Conservation (phyloP, 2,888 invertebrate species). For the Alloscopus bannaensis region DNA sequence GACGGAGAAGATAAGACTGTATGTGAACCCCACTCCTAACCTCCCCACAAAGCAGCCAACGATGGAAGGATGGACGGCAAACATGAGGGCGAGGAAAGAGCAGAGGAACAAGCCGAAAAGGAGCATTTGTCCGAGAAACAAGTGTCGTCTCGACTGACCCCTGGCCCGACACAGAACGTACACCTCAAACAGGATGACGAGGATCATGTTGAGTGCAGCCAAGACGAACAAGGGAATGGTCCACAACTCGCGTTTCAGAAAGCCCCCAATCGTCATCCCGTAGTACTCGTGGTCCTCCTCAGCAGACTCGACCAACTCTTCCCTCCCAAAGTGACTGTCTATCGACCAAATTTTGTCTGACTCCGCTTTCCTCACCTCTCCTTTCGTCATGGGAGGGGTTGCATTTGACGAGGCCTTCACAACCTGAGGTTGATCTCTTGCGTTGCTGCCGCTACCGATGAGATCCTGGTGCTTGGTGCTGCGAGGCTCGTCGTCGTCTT, state of each 20-base stretch:
- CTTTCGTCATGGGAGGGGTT: background rate
- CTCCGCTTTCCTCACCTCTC: slow-evolving; percentile 45
- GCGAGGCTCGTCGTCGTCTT: slow-evolving; percentile 25
- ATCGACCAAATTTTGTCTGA: slow-evolving; percentile 57
- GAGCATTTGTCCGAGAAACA: slow-evolving; percentile 89
- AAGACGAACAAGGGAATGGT: slow-evolving; percentile 91
- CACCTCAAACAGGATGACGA: slow-evolving; percentile 89
- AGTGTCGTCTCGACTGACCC: slow-evolving; percentile 87
- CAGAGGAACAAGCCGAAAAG: slow-evolving; percentile 88
- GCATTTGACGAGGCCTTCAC: slow-evolving; percentile 4
- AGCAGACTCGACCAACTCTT: slow-evolving; percentile 44
- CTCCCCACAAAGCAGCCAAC: slow-evolving; percentile 89
- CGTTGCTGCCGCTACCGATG: slow-evolving; percentile 33
- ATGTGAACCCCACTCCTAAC: slow-evolving; percentile 87
- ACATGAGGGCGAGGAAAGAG: slow-evolving; percentile 86
- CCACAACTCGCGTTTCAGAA: slow-evolving; percentile 84
- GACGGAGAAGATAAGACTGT: slow-evolving; percentile 90
- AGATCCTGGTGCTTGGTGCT: slow-evolving; percentile 29
- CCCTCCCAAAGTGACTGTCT: slow-evolving; percentile 50
- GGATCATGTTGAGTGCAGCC: slow-evolving; percentile 88
- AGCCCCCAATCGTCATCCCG: slow-evolving; percentile 69
- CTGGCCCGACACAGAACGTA: slow-evolving; percentile 90
- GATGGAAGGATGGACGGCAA: slow-evolving; percentile 86
- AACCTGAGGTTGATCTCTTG: background rate
- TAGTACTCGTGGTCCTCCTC: slow-evolving; percentile 63